Conservation (phyloP, 1,140 invertebrate genomes). For the Anthonomus grandis region DNA sequence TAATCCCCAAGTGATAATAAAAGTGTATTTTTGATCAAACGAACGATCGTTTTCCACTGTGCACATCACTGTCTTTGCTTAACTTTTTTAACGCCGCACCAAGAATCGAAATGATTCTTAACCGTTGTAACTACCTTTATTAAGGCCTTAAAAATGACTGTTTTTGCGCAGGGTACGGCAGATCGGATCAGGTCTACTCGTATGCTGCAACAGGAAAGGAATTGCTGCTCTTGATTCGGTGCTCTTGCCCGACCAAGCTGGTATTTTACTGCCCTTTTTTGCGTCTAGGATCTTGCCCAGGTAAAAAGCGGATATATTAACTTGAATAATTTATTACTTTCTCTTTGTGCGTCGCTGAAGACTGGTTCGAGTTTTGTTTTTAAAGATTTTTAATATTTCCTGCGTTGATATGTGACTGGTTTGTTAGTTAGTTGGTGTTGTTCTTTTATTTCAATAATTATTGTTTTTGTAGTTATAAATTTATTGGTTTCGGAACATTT, state of each 20-base stretch:
- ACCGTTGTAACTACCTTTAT: constrained; percentile 23
- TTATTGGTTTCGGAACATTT: no score
- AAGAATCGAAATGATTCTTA: constrained; percentile 22
- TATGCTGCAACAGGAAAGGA: constrained; percentile 21
- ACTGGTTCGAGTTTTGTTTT: no score
- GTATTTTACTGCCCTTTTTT: constrained; percentile 17
- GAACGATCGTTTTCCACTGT: no score
- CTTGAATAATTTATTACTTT: constrained; percentile 20
- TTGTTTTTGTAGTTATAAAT: no score
- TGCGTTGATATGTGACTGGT: no score
- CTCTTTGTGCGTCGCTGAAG: no score
- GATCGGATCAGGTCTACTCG: constrained; percentile 9
- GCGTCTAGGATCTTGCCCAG: constrained; percentile 4
- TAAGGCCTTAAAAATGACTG: constrained; percentile 23
- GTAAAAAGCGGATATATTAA: constrained; percentile 15
- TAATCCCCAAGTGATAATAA: no score
- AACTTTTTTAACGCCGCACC: constrained; percentile 13
- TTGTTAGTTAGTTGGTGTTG: no score
- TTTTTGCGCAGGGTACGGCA: constrained; percentile 9
- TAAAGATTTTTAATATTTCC: no score
- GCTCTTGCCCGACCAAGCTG: neutral
- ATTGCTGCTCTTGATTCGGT: constrained; percentile 8
- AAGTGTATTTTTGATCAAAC: no score
- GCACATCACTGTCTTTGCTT: neutral
- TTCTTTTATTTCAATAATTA: no score